These are phyloP conservation scores for Omphaloscelis lunosa DNA, from an alignment of 2,888 invertebrate species.

Conservation along the genomic window DNA sequence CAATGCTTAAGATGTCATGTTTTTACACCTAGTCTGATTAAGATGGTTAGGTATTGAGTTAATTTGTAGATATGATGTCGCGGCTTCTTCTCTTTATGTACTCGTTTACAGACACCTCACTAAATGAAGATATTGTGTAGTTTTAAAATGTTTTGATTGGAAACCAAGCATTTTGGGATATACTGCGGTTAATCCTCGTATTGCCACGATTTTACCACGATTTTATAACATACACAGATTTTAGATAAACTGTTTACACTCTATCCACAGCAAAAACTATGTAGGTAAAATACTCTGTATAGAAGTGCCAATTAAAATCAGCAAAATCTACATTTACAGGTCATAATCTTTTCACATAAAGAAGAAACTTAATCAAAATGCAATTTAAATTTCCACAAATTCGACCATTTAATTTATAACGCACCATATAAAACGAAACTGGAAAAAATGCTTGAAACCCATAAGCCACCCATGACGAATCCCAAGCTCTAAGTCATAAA, in stretches of 20 bases:
- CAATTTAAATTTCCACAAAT: conserved; percentile 46
- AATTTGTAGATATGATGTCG: not conserved
- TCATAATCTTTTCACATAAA: conserved; percentile 10
- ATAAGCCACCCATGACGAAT: conserved; percentile 88
- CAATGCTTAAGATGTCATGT: conserved; percentile 2
- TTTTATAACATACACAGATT: not conserved
- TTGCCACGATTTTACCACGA: not conserved
- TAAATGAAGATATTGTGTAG: not conserved
- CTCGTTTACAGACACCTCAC: not conserved
- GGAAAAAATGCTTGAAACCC: conserved; percentile 70
- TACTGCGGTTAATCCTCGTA: not conserved
- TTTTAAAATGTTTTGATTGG: not conserved
- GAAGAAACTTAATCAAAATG: conserved; percentile 38
- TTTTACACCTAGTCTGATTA: not conserved
- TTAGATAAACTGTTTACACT: not conserved
- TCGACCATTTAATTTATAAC: conserved; percentile 61
- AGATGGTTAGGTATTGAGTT: not conserved
- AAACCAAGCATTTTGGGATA: not conserved
- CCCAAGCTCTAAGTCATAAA: conserved; percentile 84
- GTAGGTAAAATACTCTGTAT: not conserved
- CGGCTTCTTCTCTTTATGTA: not conserved
- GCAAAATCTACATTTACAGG: conserved; percentile 13
- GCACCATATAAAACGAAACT: conserved; percentile 61
- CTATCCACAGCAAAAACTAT: not conserved
- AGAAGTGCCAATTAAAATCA: not conserved